Percentiles rank a stretch among this genome's conserved stretches.
Conservation (phyloP, 2,888 invertebrate genomes). For the Polyommatus iphigenia region DNA sequence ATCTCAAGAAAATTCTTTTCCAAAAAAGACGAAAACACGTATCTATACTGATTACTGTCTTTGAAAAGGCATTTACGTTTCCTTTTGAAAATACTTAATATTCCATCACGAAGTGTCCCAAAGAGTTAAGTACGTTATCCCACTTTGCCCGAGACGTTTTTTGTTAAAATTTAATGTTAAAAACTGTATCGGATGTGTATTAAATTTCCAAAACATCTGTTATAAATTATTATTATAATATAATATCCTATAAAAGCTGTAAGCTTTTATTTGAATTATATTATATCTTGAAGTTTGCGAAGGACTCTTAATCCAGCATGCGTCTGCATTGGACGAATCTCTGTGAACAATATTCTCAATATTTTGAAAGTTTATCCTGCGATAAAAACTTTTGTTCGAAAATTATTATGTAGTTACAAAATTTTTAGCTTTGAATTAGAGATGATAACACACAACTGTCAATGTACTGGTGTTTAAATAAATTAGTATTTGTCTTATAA, state of each 20-base stretch:
- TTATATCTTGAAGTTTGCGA: neutral
- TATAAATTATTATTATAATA: too few relatives aligned
- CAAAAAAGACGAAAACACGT: neutral
- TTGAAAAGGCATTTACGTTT: neutral
- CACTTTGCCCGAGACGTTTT: neutral
- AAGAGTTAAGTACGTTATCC: neutral
- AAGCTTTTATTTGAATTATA: neutral
- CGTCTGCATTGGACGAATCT: neutral
- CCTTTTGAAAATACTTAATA: neutral
- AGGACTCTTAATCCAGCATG: too few relatives aligned
- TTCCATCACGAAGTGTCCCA: neutral
- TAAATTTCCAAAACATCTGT: too few relatives aligned
- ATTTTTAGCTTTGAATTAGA: too few relatives aligned
- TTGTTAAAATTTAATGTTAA: neutral
- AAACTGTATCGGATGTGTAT: too few relatives aligned
- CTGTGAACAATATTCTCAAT: neutral
- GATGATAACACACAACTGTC: too few relatives aligned
- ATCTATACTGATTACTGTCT: neutral
- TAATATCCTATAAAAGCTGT: too few relatives aligned
- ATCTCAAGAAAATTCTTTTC: neutral
- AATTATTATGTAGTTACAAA: too few relatives aligned
- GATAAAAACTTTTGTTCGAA: too few relatives aligned
- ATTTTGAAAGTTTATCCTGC: too few relatives aligned
- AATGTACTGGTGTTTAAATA: too few relatives aligned
- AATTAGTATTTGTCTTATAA: too few relatives aligned